Conservation (phyloP, 2,113 vertebrate species). For the Chaetodon auriga region DNA sequence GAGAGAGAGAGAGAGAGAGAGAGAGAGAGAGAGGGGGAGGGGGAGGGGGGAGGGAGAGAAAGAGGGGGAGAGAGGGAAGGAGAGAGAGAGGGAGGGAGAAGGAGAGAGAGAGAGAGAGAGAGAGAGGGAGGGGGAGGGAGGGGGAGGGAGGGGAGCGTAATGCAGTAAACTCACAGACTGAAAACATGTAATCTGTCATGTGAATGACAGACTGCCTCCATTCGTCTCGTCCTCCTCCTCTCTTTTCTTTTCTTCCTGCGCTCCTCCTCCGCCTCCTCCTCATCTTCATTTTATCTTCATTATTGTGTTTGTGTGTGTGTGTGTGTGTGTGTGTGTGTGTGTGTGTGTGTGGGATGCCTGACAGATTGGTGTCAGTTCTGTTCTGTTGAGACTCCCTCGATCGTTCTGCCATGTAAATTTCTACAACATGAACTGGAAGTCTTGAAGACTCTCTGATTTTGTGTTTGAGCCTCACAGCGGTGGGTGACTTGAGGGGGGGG, state of each 20-base stretch:
- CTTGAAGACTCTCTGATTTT: constrained; percentile 25
- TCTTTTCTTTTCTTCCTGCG: constrained; percentile 35
- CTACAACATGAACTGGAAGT: constrained; percentile 13
- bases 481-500: too few species aligned
- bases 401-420: constrained; percentile 56
- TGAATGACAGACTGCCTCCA: constrained; percentile 66
- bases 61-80: too few species aligned
- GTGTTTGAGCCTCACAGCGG: constrained; percentile 1
- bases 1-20: too few species aligned
- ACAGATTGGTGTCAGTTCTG: constrained; percentile 78
- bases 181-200: constrained; percentile 49
- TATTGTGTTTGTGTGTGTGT: constrained; percentile 16
- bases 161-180: constrained; percentile 30
- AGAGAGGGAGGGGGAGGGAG: too few species aligned
- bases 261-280: constrained; percentile 52
- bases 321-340: constrained; percentile 8
- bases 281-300: constrained; percentile 65
- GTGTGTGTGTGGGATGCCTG: constrained; percentile 45
- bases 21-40: too few species aligned
- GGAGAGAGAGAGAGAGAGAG: not conserved
- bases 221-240: constrained; percentile 46
- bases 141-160: not conserved
- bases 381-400: constrained; percentile 58
- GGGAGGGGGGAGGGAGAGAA: too few species aligned
- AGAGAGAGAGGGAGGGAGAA: too few species aligned